A percentile compares a stretch with the other conserved stretches of the same genome.
These are phyloP conservation scores for Drosophila robusta DNA, from an alignment of 2,888 invertebrate genomes.

Conservation along the genomic window DNA sequence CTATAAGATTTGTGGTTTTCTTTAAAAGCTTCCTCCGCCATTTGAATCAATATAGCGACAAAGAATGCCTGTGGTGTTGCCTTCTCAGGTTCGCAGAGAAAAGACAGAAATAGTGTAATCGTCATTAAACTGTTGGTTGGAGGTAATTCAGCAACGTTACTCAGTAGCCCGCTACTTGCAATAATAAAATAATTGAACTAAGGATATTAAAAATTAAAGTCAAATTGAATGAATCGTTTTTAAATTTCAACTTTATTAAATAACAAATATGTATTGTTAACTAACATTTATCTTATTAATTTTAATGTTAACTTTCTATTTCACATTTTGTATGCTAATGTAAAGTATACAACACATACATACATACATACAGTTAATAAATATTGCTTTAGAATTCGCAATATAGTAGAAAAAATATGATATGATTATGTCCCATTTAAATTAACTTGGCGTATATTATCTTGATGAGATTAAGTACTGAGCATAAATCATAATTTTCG, in stretches of 20 bases:
- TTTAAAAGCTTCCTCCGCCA: too few relatives aligned
- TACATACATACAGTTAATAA: slow-evolving; percentile 5
- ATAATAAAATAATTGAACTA: neutral
- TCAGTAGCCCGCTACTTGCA: too few relatives aligned
- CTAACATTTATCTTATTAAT: slow-evolving; percentile 72
- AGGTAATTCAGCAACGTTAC: too few relatives aligned
- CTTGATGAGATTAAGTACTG: neutral
- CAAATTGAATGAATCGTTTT: slow-evolving; percentile 12
- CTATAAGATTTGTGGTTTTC: too few relatives aligned
- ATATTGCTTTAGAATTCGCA: neutral
- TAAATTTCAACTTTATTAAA: slow-evolving; percentile 52
- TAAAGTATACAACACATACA: slow-evolving; percentile 28
- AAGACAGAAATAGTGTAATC: too few relatives aligned
- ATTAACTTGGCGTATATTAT: too few relatives aligned
- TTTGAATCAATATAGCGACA: too few relatives aligned
- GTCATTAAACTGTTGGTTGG: too few relatives aligned
- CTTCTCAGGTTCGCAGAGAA: too few relatives aligned
- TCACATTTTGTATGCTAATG: slow-evolving; percentile 81
- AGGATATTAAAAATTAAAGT: neutral
- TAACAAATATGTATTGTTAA: slow-evolving; percentile 53
- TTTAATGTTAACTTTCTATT: slow-evolving; percentile 84
- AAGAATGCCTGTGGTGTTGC: too few relatives aligned
- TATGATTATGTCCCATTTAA: too few relatives aligned
- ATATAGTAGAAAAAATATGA: too few relatives aligned
- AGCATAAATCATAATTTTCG: neutral